phyloP scores from a whole-genome alignment of 2,888 invertebrate species.

The Pyrochroa serraticornis region DNA sequence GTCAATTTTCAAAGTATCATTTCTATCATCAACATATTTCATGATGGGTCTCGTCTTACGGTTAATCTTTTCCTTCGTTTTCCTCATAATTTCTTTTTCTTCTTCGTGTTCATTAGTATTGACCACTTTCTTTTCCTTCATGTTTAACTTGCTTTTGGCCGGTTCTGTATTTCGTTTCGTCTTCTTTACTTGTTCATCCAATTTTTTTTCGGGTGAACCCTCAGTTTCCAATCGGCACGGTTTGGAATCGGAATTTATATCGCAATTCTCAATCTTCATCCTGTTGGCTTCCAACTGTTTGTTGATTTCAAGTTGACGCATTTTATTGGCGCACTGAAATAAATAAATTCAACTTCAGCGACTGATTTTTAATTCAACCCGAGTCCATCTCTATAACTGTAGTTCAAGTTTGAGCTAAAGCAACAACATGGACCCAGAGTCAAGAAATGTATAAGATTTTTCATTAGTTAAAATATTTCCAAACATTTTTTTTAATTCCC shows the following conservation, averaged over 20 bases:
- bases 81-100: slow-evolving; percentile 55
- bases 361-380: not conserved
- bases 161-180: slow-evolving; percentile 2
- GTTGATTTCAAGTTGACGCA: not conserved
- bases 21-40: slow-evolving; percentile 49
- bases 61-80: slow-evolving; percentile 53
- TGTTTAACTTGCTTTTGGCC: slow-evolving; percentile 22
- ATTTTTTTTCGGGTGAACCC: too few species aligned
- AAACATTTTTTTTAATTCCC: too few species aligned
- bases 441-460: too few species aligned
- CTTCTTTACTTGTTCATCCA: too few species aligned
- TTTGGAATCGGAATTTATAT: not conserved
- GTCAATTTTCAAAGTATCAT: slow-evolving; percentile 45
- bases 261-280: not conserved
- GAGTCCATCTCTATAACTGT: too few species aligned
- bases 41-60: slow-evolving; percentile 52
- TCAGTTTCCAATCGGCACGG: too few species aligned
- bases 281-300: not conserved
- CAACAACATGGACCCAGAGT: too few species aligned
- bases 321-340: not conserved
- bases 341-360: not conserved
- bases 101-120: slow-evolving; percentile 44
- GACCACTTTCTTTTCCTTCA: slow-evolving; percentile 25
- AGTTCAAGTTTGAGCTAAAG: too few species aligned
- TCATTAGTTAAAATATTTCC: too few species aligned